Evolutionary conservation across 2,797 vertebrate species (phyloP).

Genomic region (Arctocebus calabarensis): DNA sequence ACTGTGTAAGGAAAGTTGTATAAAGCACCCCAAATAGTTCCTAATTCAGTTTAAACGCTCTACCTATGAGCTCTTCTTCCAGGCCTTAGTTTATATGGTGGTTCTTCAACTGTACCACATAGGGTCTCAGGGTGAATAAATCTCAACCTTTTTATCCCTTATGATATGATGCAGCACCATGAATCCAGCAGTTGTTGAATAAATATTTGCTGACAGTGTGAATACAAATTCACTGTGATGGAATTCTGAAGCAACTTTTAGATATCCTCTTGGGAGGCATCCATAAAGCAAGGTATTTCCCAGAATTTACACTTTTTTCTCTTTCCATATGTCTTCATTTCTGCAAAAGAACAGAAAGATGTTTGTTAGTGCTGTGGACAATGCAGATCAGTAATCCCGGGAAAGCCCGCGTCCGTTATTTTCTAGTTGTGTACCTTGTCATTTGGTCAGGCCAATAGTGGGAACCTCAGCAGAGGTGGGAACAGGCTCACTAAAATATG

Average conservation of each 20-base stretch:
- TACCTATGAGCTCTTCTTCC: background rate
- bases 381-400: background rate
- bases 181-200: background rate
- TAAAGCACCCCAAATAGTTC: background rate
- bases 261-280: background rate
- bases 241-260: constrained; percentile 45
- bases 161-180: background rate
- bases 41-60: background rate
- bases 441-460: background rate
- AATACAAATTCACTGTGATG: constrained; percentile 11
- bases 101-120: background rate
- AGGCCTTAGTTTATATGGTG: background rate
- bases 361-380: background rate
- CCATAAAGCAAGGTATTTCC: background rate
- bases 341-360: constrained; percentile 6
- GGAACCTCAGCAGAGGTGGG: background rate
- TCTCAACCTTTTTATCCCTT: background rate
- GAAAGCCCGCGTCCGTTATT: background rate
- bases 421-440: background rate
- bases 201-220: background rate
- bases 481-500: background rate
- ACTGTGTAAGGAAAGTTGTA: background rate
- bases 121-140: background rate
- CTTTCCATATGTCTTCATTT: constrained; percentile 19
- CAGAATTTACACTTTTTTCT: background rate